Base-by-base conservation (phyloP, 2,797 vertebrate species). In the Fringilla coelebs region DNA sequence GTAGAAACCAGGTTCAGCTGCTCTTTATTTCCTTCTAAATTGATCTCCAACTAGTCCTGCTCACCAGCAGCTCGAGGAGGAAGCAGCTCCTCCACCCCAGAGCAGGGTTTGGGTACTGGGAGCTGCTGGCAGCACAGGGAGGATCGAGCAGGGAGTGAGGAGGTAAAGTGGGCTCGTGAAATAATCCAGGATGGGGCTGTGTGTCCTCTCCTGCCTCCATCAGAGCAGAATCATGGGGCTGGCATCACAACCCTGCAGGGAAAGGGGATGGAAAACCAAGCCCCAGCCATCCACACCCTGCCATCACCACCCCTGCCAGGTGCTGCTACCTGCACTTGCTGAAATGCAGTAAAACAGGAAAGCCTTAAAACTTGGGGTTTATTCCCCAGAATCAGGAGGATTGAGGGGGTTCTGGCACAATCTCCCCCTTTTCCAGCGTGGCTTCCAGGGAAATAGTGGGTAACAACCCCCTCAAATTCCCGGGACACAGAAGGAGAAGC, bases 231-330 rank as follows among this genome's bases (percentile, higher is more conserved):
- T 10, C 5, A 1, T 0, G 2, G 68, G 17, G 11, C 9, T 21
- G 6, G 20, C 11, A 11, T 5, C 8, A 3, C 45, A 43, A 1
- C 7, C 11, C 14, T 45, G 32, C 45, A 14, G 32, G 51, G 25
- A 63, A 51, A 78, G 19, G 62, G 65, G 34, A 46, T 2, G 15
- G 85, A 57, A 72, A 92, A 16, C 6, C 58, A 92, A 14, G 4
- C 54, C 31, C 22, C 1, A 0, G 46, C n/a, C 63, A 76, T 6
- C 25, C 7, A 1, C 0, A 0, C 4, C 60, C 54, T 8, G 5
- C 21, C 72, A 72, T 60, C 48, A 9, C 17, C 58, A 26, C 40
- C 2, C 11, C n/a, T n/a, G n/a, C n/a, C n/a, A n/a, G n/a, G n/a
- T n/a, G n/a, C 26, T 17, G 29, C 4, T 6, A 18, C 17, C 67